These are phyloP conservation scores for Brachionus paranguensis DNA, from an alignment of 1,140 invertebrate species.

Conservation along the genomic window DNA sequence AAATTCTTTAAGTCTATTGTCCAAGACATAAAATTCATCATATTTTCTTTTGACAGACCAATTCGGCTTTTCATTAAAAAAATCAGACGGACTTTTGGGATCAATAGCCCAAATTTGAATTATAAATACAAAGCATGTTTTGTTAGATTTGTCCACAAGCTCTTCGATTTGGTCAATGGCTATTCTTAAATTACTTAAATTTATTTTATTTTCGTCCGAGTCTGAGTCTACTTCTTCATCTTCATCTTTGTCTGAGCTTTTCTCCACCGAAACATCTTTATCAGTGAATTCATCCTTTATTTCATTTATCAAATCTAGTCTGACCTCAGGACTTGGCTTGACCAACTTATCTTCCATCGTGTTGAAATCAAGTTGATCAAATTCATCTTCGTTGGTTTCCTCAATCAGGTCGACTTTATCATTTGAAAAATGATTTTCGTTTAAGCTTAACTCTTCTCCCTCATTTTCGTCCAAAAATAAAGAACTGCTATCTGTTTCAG, in stretches of 20 bases:
- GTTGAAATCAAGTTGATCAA: not conserved
- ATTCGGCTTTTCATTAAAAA: not conserved
- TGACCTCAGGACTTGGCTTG: not conserved
- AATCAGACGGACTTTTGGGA: not conserved
- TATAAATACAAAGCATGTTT: slow-evolving; percentile 28
- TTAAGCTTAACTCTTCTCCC: not conserved
- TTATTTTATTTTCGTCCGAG: not conserved
- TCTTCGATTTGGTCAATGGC: slow-evolving; percentile 31
- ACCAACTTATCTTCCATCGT: not conserved
- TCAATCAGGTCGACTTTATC: not conserved
- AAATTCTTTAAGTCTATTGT: slow-evolving; percentile 20
- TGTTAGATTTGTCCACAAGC: slow-evolving; percentile 27
- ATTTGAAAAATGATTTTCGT: not conserved
- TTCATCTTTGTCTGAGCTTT: slow-evolving; percentile 1
- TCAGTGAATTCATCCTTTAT: slow-evolving; percentile 14
- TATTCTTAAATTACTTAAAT: slow-evolving; percentile 35
- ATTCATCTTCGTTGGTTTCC: slow-evolving; percentile 7
- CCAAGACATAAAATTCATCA: slow-evolving; percentile 36
- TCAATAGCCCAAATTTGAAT: slow-evolving; percentile 7
- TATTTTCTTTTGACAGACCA: slow-evolving; percentile 36
- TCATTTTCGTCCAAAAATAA: not conserved
- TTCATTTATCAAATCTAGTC: slow-evolving; percentile 37
- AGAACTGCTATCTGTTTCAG: not conserved
- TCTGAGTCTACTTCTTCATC: not conserved
- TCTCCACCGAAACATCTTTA: not conserved